Base-by-base conservation (phyloP, 2,888 invertebrate genomes). In the Meta bourneti region DNA sequence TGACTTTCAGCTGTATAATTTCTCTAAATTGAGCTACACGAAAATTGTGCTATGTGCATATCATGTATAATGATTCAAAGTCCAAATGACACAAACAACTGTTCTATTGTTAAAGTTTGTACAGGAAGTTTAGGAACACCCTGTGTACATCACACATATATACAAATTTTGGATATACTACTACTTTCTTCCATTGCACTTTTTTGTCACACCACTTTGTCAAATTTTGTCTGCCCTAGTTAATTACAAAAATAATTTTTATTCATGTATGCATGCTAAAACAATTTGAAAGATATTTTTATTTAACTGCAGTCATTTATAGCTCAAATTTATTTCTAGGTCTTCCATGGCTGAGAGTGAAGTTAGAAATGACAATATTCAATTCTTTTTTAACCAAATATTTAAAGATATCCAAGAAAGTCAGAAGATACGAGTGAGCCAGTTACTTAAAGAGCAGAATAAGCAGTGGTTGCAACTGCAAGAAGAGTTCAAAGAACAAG, bases 401-500 rank as follows among this genome's bases (percentile, higher is more conserved):
- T 74, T 70, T 69, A 74, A 80, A 34, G 78, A 90, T 7, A 34
- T 92, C 9, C 54, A 87, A 80, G 80, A 90, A 83, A 74, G 34
- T 34, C 90, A 92, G 1, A 71, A 92, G 52, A n/a, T 78, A 19
- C 74, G 78, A 52, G 85, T 92, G 0, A 78, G 83, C 13, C 20
- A 75, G 4, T 52, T 92, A n/a, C 16, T 87, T 11, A 80, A 87
- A 49, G 83, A 92, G 48, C 92, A 92, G 61, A 87, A 80, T 8
- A 87, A 77, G 19, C 87, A 90, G 9, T 90, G 90, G 90, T 61
- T 90, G 52, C 69, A 80, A 34, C 61, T 92, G 7, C 87, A 87
- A 80, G 92, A 92, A 84, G 90, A 92, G 49, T 83, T 92, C 34
- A 84, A 85, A 74, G 78, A 90, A n/a, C 79, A 84, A 77, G 90